Conservation (phyloP, 2,888 invertebrate genomes). For the Drosophila helvetica region DNA sequence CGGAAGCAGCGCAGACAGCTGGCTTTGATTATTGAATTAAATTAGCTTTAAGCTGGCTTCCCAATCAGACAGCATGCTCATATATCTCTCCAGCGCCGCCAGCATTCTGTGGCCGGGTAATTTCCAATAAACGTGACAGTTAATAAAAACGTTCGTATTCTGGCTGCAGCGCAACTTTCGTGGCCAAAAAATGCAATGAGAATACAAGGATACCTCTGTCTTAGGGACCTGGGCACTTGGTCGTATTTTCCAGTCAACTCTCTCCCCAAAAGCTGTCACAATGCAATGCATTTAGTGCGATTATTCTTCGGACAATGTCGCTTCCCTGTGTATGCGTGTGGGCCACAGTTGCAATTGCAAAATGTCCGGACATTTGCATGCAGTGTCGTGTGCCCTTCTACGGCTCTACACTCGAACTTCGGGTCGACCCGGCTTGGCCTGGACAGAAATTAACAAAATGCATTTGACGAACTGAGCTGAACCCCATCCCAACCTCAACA, state of each 20-base stretch:
- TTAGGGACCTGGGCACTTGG: constrained; percentile 24
- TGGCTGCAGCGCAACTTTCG: neutral
- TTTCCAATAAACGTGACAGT: constrained; percentile 13
- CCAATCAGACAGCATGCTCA: constrained; percentile 34
- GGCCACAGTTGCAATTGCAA: constrained; percentile 24
- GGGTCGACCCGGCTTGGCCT: constrained; percentile 26
- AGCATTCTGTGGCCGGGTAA: constrained; percentile 12
- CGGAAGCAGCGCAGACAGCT: constrained; percentile 41
- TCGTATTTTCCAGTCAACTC: constrained; percentile 1
- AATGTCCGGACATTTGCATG: constrained; percentile 24
- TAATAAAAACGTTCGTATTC: constrained; percentile 4
- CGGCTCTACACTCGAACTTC: constrained; percentile 8
- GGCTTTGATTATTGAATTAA: constrained; percentile 32
- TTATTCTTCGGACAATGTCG: constrained; percentile 40
- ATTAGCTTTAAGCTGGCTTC: constrained; percentile 12
- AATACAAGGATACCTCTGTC: constrained; percentile 27
- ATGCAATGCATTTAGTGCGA: constrained; percentile 56
- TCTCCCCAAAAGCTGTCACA: constrained; percentile 28
- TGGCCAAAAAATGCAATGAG: constrained; percentile 37
- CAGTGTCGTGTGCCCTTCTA: neutral
- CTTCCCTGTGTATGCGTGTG: constrained; percentile 12
- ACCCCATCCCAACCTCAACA: constrained; percentile 22
- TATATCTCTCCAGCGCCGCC: neutral
- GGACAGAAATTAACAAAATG: constrained; percentile 53
- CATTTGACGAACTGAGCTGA: constrained; percentile 34